Evolutionary conservation across 2,113 vertebrate genomes (phyloP).

Genomic region (Scomber scombrus): DNA sequence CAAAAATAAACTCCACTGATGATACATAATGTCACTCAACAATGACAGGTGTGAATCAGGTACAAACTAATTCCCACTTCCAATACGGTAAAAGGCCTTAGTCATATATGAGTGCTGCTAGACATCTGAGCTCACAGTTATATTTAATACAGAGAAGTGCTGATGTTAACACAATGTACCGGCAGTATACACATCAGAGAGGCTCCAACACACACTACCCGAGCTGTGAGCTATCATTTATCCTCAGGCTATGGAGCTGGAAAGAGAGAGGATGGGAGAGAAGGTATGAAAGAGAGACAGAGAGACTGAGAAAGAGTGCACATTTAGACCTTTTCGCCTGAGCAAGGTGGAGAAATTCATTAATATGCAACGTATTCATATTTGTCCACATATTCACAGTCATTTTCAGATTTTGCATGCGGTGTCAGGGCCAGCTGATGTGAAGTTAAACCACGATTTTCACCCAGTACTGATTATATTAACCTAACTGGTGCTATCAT

Average conservation of each 20-base stretch:
- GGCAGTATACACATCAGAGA: constrained; percentile 14
- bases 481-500: background rate
- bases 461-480: constrained; percentile 28
- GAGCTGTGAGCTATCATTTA: constrained; percentile 30
- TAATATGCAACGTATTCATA: constrained; percentile 10
- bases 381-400: background rate
- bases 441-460: constrained; percentile 4
- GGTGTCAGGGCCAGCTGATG: background rate
- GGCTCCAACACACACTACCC: background rate
- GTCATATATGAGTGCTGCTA: background rate
- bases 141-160: constrained; percentile 29
- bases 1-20: background rate
- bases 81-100: background rate
- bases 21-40: background rate
- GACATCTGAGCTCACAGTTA: background rate
- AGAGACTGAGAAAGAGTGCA: background rate
- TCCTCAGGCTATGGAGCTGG: constrained; percentile 35
- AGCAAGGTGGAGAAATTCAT: constrained; percentile 17
- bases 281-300: constrained; percentile 6
- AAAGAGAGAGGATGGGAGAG: background rate
- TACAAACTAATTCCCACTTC: constrained; percentile 2
- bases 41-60: constrained; percentile 6
- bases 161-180: constrained; percentile 36
- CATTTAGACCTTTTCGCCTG: background rate
- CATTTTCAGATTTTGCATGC: background rate